phyloP scores from a whole-genome alignment of 2,888 invertebrate species.

The Labia minor region DNA sequence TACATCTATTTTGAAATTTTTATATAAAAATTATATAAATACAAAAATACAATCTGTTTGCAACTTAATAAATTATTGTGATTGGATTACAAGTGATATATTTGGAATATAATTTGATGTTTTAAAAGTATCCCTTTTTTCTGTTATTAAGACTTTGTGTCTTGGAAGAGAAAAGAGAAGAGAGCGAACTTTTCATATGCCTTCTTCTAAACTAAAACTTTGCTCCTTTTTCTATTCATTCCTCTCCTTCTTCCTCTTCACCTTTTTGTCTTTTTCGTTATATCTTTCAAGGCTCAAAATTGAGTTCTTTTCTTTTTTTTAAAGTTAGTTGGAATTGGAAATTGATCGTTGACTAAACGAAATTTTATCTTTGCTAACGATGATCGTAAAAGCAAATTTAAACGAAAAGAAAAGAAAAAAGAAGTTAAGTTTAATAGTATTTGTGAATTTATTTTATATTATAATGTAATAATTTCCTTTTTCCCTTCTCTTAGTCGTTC shows the following conservation, averaged over 20 bases:
- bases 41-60: too few species aligned
- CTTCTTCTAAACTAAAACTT: neutral
- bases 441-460: too few species aligned
- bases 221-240: neutral
- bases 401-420: neutral
- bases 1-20: too few species aligned
- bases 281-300: neutral
- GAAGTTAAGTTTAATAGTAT: too few species aligned
- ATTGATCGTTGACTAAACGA: conserved; percentile 1
- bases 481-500: too few species aligned
- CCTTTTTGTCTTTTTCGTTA: too few species aligned
- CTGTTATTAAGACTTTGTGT: neutral
- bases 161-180: neutral
- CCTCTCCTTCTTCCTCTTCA: too few species aligned
- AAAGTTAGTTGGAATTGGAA: neutral
- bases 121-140: neutral
- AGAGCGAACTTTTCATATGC: neutral
- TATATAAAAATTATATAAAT: too few species aligned
- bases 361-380: neutral
- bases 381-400: neutral
- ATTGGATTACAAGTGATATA: neutral
- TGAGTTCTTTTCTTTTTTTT: neutral
- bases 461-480: too few species aligned
- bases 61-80: too few species aligned
- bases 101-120: neutral